Conservation (phyloP, 1,140 invertebrate genomes). For the Hylaeus anthracinus region DNA sequence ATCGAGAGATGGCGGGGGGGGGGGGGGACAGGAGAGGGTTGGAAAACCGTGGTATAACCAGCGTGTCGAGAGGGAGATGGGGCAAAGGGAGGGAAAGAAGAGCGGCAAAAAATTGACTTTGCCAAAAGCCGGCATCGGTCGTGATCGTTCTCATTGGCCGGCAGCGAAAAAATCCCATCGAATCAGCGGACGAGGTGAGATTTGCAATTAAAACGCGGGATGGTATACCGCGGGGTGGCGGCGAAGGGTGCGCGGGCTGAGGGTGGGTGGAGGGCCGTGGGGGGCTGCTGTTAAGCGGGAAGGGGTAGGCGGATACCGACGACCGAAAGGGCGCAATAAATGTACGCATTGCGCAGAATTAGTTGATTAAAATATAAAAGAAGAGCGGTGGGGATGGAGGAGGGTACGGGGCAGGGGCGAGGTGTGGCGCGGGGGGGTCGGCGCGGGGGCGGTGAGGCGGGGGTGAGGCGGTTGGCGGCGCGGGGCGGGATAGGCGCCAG, state of each 20-base stretch:
- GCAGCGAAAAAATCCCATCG: constrained; percentile 78
- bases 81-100: constrained; percentile 56
- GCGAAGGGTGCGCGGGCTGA: constrained; percentile 36
- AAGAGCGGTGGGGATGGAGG: constrained; percentile 74
- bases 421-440: constrained; percentile 51
- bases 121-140: constrained; percentile 66
- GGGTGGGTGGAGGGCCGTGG: constrained; percentile 49
- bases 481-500: constrained; percentile 62
- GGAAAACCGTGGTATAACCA: constrained; percentile 18
- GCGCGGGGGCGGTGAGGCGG: constrained; percentile 57
- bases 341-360: constrained; percentile 81
- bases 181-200: constrained; percentile 78
- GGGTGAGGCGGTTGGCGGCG: constrained; percentile 42
- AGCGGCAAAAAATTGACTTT: constrained; percentile 70
- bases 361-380: constrained; percentile 82
- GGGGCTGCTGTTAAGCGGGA: constrained; percentile 39
- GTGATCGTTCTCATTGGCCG: constrained; percentile 78
- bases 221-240: constrained; percentile 67
- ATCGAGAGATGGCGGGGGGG: constrained; percentile 20
- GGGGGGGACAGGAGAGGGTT: neutral
- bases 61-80: constrained; percentile 42
- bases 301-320: constrained; percentile 59
- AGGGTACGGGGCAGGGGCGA: constrained; percentile 25
- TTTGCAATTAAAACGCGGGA: constrained; percentile 80
- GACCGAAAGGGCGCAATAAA: constrained; percentile 79